phyloP scores from a whole-genome alignment of 2,797 vertebrate genomes.

The Esox masquinongy region DNA sequence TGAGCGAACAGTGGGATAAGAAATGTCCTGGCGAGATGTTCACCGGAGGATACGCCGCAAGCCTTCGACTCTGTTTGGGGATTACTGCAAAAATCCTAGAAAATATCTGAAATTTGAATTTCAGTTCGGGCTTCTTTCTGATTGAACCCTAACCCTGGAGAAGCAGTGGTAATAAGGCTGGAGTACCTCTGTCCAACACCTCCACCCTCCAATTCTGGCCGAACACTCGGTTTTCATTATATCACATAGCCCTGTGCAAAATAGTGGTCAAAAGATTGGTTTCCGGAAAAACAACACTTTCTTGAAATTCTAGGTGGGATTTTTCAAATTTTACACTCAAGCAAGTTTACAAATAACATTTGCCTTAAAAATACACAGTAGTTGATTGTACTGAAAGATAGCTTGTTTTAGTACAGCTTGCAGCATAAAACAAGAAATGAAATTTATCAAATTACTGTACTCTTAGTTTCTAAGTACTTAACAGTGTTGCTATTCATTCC shows the following conservation, averaged over 20 bases:
- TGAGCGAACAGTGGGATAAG: too few species aligned
- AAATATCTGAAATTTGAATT: too few species aligned
- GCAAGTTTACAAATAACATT: constrained; percentile 29
- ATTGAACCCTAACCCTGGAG: too few species aligned
- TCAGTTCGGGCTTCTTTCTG: too few species aligned
- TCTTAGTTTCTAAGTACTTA: constrained; percentile 13
- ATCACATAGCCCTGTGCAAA: constrained; percentile 19
- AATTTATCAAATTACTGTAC: neutral
- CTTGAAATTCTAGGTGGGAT: constrained; percentile 13
- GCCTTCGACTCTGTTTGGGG: too few species aligned
- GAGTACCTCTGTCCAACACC: neutral
- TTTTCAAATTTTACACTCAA: neutral
- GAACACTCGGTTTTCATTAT: constrained; percentile 10
- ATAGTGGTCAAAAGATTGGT: constrained; percentile 45
- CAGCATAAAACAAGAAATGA: neutral
- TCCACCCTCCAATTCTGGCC: neutral
- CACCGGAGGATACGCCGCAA: neutral
- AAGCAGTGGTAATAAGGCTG: neutral
- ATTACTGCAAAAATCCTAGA: too few species aligned
- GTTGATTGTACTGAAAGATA: neutral
- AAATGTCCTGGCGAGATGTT: too few species aligned
- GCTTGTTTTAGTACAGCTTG: neutral
- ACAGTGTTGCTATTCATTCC: constrained; percentile 10
- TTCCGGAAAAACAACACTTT: constrained; percentile 30
- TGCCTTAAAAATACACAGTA: constrained; percentile 4